Base-by-base conservation (phyloP, 2,797 vertebrate species). In the Ptychadena robeensis region DNA sequence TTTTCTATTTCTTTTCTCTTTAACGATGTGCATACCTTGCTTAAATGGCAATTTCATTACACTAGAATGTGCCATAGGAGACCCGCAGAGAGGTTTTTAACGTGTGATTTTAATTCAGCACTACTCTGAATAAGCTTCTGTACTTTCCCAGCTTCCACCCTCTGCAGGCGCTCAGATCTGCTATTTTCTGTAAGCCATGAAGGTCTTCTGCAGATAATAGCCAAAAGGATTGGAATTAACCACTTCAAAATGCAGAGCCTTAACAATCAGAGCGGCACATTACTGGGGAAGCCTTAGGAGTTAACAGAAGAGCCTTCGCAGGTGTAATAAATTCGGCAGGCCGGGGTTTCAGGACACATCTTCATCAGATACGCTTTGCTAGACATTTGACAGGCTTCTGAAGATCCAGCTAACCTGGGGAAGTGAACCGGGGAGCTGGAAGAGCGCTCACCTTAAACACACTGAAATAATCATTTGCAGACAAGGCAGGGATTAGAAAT, bases 341-440 rank as follows among this genome's bases (percentile, higher is more conserved):
- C 18, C 72, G 63, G 2, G 31, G 31, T 37, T 57, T 22, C 80
- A 38, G 40, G 32, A 66, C 73, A 2, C 31, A 76, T 65, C 74
- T 83, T 78, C 44, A 53, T 72, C 68, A 79, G 81, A 65, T 66
- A 78, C 30, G 81, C 74, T 66, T 66, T 64, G 44, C 74, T 71
- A 48, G n/a, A 65, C 73, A 27, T 14, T 37, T 48, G 81, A 82
- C 66, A 82, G 48, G 18, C 8, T 30, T 61, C 34, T n/a, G 63
- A n/a, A 82, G 35, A 71, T 32, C 28, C 28, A 32, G 37, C 22
- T 44, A 78, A 77, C 28, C n/a, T 30, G 18, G 40, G 63, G 66
- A 82, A 61, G 73, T 53, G 34, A 82, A 71, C 66, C 14, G 34
- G 18, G 9, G 27, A 76, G 34, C 15, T 69, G 53, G 35, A 69